phyloP scores from a whole-genome alignment of 2,888 invertebrate species.

The Antheraea assamensis region DNA sequence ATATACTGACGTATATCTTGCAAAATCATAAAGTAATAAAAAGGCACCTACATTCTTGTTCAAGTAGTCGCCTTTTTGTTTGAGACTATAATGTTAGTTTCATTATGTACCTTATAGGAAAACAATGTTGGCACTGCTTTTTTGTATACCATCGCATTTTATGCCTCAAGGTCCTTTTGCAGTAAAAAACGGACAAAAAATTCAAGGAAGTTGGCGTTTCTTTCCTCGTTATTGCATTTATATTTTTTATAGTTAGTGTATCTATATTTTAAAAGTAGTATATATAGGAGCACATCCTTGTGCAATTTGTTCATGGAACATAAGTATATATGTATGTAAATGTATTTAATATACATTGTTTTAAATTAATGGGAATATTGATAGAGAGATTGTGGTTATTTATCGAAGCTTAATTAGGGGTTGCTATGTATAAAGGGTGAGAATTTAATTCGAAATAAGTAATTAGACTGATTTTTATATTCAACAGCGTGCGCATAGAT shows the following conservation, averaged over 20 bases:
- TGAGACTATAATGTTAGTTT: not conserved
- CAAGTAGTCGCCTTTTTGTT: too few relatives aligned
- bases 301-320: not conserved
- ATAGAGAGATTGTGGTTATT: too few relatives aligned
- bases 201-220: not conserved
- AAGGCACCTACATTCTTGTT: too few relatives aligned
- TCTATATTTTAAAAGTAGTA: not conserved
- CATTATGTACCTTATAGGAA: not conserved
- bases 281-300: not conserved
- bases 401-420: too few relatives aligned
- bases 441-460: not conserved
- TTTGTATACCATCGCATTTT: not conserved
- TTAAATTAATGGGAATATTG: not conserved
- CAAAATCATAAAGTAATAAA: too few relatives aligned
- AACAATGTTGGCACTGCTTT: not conserved
- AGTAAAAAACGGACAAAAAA: not conserved
- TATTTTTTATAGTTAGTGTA: not conserved
- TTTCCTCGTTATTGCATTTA: constrained; percentile 2
- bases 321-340: not conserved
- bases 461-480: too few relatives aligned
- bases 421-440: not conserved
- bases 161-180: not conserved
- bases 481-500: too few relatives aligned
- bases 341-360: not conserved
- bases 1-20: too few relatives aligned